Conservation (phyloP, 2,113 vertebrate genomes). For the Lophius piscatorius region DNA sequence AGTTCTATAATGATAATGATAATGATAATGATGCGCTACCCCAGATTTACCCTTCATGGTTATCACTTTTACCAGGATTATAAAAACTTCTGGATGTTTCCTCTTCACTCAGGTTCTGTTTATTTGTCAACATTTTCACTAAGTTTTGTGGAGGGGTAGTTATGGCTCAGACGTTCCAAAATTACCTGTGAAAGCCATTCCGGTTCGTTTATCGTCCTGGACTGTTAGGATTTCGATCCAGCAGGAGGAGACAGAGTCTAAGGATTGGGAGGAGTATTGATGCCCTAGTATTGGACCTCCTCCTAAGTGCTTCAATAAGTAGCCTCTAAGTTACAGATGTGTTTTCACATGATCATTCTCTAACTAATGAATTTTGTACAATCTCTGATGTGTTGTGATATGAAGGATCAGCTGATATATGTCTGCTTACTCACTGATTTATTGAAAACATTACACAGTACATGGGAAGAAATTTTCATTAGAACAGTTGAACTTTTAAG, state of each 20-base stretch:
- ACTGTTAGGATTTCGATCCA: conserved; percentile 58
- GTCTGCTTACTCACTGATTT: background rate
- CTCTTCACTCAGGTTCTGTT: too few relatives aligned
- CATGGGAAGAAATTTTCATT: conserved; percentile 6
- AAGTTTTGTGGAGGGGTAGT: too few relatives aligned
- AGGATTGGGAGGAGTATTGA: too few relatives aligned
- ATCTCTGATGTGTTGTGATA: conserved; percentile 1
- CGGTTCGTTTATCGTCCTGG: too few relatives aligned
- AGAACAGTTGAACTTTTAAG: too few relatives aligned
- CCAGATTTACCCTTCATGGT: too few relatives aligned
- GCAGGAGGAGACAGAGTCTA: conserved; percentile 74
- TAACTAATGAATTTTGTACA: background rate
- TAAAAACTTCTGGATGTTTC: too few relatives aligned
- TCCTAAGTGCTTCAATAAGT: conserved; percentile 4
- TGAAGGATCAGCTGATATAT: background rate
- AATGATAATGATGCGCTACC: too few relatives aligned
- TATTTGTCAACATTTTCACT: too few relatives aligned
- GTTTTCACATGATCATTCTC: conserved; percentile 16
- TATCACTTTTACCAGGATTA: too few relatives aligned
- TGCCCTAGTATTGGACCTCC: background rate
- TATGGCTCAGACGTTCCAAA: background rate
- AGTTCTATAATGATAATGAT: too few relatives aligned
- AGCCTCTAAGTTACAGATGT: conserved; percentile 1
- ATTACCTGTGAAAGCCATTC: too few relatives aligned
- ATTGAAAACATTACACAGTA: conserved; percentile 6